These are phyloP conservation scores for Hippopotamyrus pictus DNA, from an alignment of 2,797 vertebrate genomes.

Conservation along the genomic window DNA sequence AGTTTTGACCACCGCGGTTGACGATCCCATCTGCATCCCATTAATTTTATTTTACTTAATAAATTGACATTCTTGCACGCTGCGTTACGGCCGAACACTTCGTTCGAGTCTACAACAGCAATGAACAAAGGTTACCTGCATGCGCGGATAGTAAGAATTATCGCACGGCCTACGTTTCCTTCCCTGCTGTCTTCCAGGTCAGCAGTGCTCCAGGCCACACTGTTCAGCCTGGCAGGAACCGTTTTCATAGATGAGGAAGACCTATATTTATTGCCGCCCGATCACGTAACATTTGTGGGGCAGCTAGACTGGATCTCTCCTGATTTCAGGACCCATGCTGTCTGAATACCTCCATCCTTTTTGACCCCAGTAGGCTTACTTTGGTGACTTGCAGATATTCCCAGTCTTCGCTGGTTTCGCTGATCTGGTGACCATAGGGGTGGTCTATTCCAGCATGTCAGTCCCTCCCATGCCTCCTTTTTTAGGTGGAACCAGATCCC, in stretches of 20 bases:
- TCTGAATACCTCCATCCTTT: neutral
- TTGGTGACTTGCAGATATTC: neutral
- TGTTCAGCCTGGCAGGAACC: neutral
- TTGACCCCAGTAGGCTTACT: neutral
- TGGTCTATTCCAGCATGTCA: neutral
- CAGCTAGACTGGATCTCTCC: neutral
- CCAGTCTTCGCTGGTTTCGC: neutral
- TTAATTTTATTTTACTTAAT: neutral
- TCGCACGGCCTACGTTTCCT: neutral
- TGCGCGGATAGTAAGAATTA: neutral
- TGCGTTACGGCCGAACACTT: neutral
- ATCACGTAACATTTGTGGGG: neutral
- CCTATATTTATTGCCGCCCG: neutral
- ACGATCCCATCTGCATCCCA: neutral
- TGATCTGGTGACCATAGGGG: neutral
- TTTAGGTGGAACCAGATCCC: constrained; percentile 16
- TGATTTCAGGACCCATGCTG: neutral
- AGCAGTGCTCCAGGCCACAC: neutral
- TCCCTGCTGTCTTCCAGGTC: neutral
- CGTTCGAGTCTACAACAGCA: neutral
- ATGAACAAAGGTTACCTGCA: neutral
- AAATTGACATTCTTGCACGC: neutral
- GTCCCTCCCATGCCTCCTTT: neutral
- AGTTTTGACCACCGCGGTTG: neutral
- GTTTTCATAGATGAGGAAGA: neutral